A percentile compares a stretch with the other conserved stretches of the same genome.
Conservation (phyloP, 2,113 vertebrate genomes). For the Drymodes brunneopygia region DNA sequence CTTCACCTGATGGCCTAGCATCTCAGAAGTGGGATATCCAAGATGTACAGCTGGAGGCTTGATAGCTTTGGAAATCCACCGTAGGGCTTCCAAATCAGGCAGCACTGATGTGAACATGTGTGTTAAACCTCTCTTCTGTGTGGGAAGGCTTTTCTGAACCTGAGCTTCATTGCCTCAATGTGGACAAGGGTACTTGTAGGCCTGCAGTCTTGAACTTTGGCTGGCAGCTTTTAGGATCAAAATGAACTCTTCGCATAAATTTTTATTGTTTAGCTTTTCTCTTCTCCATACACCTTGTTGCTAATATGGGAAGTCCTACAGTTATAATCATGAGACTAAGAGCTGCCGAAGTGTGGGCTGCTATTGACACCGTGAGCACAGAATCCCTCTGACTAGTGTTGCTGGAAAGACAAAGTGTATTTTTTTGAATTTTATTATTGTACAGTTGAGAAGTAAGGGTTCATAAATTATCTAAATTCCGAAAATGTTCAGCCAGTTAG, state of each 20-base stretch:
- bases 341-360: constrained; percentile 7
- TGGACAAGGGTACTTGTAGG: neutral
- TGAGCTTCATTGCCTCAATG: neutral
- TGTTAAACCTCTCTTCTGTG: neutral
- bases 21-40: neutral
- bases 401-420: constrained; percentile 38
- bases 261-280: neutral
- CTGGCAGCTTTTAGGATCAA: neutral
- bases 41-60: neutral
- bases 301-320: neutral
- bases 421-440: constrained; percentile 56
- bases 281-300: neutral
- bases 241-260: neutral
- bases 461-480: constrained; percentile 26
- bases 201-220: neutral
- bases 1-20: neutral
- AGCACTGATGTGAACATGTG: rapidly evolving
- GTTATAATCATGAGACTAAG: neutral
- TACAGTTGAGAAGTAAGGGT: constrained; percentile 34
- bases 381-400: constrained; percentile 37
- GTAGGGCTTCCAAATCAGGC: rapidly evolving
- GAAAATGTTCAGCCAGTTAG: constrained; percentile 51
- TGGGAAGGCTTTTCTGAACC: neutral
- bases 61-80: neutral
- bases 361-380: neutral